A percentile compares a stretch with the other conserved stretches of the same genome.
phyloP scores from a whole-genome alignment of 1,140 invertebrate species.

The Drosophila burlai region DNA sequence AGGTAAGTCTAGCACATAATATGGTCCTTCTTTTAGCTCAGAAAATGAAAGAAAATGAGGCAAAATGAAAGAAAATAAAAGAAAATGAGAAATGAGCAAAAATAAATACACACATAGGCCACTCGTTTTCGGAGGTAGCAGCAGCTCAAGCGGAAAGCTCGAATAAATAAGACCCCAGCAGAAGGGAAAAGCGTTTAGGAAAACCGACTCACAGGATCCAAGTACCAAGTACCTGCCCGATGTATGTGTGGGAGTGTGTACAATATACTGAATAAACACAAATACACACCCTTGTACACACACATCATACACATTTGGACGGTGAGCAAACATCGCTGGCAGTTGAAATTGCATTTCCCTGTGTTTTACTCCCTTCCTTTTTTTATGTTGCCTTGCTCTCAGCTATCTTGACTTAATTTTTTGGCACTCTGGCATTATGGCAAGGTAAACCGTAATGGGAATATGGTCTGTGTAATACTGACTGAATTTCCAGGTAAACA shows the following conservation, averaged over 20 bases:
- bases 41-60: constrained; percentile 68
- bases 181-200: constrained; percentile 32
- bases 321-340: constrained; percentile 48
- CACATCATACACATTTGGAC: constrained; percentile 11
- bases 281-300: constrained; percentile 28
- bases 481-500: neutral
- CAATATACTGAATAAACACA: constrained; percentile 56
- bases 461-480: constrained; percentile 4
- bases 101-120: constrained; percentile 58
- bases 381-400: constrained; percentile 4
- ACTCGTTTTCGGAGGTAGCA: constrained; percentile 43
- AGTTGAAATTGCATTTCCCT: constrained; percentile 63
- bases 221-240: constrained; percentile 14
- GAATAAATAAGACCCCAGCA: constrained; percentile 56
- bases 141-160: constrained; percentile 48
- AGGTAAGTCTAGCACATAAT: constrained; percentile 43
- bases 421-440: constrained; percentile 56
- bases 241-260: neutral
- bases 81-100: constrained; percentile 73
- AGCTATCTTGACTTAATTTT: constrained; percentile 68
- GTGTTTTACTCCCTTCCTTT: constrained; percentile 3
- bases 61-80: constrained; percentile 61
- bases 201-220: constrained; percentile 17
- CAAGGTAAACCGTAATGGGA: constrained; percentile 3
- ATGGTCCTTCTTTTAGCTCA: constrained; percentile 13